Evolutionary conservation across 1,140 invertebrate genomes (phyloP).

Genomic region (Ridgeia piscesae): DNA sequence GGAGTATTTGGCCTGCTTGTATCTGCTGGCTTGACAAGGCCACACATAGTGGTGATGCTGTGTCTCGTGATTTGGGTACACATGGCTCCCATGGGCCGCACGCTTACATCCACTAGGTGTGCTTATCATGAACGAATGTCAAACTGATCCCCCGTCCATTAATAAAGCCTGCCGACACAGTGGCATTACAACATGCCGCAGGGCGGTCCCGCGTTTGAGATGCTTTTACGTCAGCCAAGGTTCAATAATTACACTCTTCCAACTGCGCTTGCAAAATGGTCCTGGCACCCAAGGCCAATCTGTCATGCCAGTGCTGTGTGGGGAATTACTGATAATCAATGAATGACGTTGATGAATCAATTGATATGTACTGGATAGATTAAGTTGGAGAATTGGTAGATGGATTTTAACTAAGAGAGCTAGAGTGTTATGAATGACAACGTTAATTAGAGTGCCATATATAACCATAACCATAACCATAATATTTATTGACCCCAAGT

Average conservation of each 20-base stretch:
- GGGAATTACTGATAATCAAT: background rate
- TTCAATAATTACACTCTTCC: background rate
- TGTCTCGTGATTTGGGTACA: background rate
- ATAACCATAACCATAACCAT: background rate
- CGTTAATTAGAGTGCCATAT: background rate
- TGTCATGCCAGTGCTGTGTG: background rate
- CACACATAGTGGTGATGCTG: no score
- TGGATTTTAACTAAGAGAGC: background rate
- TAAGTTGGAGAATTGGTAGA: background rate
- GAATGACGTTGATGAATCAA: background rate
- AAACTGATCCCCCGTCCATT: background rate
- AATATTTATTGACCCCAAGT: no score
- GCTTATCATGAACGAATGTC: background rate
- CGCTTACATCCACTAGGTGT: background rate
- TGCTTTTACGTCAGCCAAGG: background rate
- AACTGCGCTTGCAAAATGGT: background rate
- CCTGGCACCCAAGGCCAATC: background rate
- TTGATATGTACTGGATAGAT: background rate
- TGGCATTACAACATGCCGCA: background rate
- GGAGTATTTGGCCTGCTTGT: no score
- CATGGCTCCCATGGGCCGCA: background rate
- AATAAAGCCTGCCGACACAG: background rate
- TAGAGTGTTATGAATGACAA: background rate
- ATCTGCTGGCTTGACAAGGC: no score
- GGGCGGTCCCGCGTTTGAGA: background rate